Percentiles rank a stretch among this genome's conserved stretches.
These are phyloP conservation scores for Ivindomyrus marchei DNA, from an alignment of 2,113 vertebrate species.

Conservation along the genomic window DNA sequence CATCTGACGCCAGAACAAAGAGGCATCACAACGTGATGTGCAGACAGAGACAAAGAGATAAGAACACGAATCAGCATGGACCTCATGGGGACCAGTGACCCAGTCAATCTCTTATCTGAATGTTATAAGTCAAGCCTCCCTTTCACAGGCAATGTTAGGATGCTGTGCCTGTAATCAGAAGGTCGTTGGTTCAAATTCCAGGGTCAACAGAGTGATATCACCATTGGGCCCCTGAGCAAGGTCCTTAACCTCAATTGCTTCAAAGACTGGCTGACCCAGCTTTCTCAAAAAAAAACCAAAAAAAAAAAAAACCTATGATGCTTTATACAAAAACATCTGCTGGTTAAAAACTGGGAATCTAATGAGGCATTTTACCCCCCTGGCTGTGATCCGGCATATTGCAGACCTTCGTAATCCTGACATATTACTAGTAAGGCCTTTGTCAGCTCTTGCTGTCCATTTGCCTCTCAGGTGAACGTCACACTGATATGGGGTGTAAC, in stretches of 20 bases:
- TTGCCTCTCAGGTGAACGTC: background rate
- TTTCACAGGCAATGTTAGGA: too few relatives aligned
- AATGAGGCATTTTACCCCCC: background rate
- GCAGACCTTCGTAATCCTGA: background rate
- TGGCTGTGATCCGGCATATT: background rate
- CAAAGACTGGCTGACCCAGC: background rate
- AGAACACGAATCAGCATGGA: background rate
- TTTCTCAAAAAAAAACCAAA: background rate
- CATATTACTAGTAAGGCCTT: background rate
- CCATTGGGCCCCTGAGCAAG: background rate
- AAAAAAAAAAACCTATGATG: background rate
- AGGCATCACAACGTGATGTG: background rate
- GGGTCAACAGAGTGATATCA: too few relatives aligned
- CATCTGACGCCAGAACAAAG: background rate
- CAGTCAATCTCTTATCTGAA: background rate
- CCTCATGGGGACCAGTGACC: background rate
- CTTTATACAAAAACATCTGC: background rate
- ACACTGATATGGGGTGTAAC: background rate
- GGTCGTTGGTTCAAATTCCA: too few relatives aligned
- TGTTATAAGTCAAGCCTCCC: background rate
- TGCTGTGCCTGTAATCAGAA: too few relatives aligned
- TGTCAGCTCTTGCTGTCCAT: background rate
- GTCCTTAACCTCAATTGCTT: background rate
- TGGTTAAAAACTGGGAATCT: background rate
- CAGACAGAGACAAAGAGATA: background rate